Percentiles rank a stretch among this genome's conserved stretches.
Evolutionary conservation across 2,113 vertebrate species (phyloP).

Genomic region (Eulacestoma nigropectus): DNA sequence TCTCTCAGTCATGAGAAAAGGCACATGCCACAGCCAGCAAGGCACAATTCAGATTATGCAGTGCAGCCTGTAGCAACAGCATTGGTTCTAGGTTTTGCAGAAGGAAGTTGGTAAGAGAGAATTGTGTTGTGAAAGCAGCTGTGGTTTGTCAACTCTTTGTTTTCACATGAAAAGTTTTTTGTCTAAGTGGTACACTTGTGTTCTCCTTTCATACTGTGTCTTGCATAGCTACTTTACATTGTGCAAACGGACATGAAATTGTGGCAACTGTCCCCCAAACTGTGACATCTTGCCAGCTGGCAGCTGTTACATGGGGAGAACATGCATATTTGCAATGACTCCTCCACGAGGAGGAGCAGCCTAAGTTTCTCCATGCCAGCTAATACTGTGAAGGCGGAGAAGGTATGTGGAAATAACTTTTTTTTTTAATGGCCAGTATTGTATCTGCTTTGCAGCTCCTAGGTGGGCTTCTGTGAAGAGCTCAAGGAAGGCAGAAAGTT

Average conservation of each 20-base stretch:
- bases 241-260: background rate
- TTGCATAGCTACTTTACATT: background rate
- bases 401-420: background rate
- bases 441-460: background rate
- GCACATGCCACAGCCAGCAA: background rate
- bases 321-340: background rate
- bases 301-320: background rate
- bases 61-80: background rate
- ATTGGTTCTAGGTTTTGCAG: background rate
- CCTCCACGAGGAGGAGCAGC: background rate
- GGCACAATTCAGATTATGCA: background rate
- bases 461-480: background rate
- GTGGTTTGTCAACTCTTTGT: background rate
- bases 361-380: background rate
- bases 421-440: background rate
- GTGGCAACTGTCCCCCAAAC: rapidly evolving
- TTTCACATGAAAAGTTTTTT: background rate
- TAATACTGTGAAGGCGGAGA: background rate
- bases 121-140: background rate
- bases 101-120: background rate
- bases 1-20: background rate
- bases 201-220: background rate
- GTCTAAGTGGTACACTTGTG: background rate
- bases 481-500: background rate
- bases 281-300: background rate